Conservation (phyloP, 2,888 invertebrate species). For the Smittia aterrima region DNA sequence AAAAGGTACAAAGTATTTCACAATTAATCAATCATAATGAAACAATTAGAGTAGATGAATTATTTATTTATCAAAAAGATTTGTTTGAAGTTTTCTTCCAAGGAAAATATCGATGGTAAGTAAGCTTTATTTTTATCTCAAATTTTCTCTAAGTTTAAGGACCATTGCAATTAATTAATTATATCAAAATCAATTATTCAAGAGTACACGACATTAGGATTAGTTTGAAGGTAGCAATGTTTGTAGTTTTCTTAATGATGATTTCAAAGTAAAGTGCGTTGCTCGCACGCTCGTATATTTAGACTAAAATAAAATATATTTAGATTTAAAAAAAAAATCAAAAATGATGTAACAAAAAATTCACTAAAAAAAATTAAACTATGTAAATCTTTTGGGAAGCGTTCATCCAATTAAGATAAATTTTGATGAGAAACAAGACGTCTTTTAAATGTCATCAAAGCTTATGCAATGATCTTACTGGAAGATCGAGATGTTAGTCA, state of each 20-base stretch:
- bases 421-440: too few species aligned
- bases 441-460: too few species aligned
- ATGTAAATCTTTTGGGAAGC: neutral
- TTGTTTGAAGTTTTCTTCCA: neutral
- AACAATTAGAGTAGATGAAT: neutral
- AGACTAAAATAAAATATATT: conserved; percentile 37
- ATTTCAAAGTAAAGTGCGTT: neutral
- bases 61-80: neutral
- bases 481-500: too few species aligned
- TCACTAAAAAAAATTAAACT: conserved; percentile 20
- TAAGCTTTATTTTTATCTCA: neutral
- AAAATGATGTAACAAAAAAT: conserved; percentile 16
- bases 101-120: neutral
- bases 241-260: neutral
- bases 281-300: conserved; percentile 1
- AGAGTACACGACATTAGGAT: neutral
- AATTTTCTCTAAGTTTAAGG: neutral
- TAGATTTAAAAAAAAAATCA: conserved; percentile 13
- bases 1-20: conserved; percentile 27
- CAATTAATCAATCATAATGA: conserved; percentile 14
- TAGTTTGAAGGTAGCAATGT: conserved; percentile 2
- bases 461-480: too few species aligned
- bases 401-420: too few species aligned
- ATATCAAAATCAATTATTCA: neutral
- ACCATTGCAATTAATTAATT: neutral